phyloP scores from a whole-genome alignment of 2,113 vertebrate genomes.

The Scytalopus superciliaris region DNA sequence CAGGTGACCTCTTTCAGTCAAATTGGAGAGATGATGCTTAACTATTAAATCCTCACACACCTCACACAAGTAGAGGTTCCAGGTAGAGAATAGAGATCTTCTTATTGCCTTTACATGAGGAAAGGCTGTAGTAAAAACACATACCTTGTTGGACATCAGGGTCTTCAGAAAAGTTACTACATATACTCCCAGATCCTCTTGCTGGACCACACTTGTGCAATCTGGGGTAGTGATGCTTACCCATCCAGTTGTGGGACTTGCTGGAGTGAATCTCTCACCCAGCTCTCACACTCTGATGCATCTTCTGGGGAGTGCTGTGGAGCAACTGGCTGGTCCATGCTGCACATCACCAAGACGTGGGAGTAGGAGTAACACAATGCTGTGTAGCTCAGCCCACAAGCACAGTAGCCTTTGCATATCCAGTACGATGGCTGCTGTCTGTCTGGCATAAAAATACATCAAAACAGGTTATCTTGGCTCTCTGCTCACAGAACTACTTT shows the following conservation, averaged over 20 bases:
- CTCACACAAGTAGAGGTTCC: not conserved
- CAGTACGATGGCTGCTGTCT: not conserved
- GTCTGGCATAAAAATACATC: not conserved
- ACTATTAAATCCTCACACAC: not conserved
- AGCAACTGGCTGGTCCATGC: not conserved
- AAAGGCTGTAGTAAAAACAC: not conserved
- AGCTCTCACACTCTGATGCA: not conserved
- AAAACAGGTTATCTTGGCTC: not conserved
- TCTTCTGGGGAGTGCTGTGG: not conserved
- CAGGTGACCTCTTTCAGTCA: not conserved
- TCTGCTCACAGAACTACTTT: not conserved
- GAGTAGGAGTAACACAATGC: not conserved
- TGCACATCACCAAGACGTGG: accelerated
- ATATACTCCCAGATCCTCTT: not conserved
- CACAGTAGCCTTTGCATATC: not conserved
- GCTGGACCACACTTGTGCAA: not conserved
- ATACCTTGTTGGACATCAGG: not conserved
- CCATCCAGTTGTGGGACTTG: not conserved
- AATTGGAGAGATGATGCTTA: not conserved
- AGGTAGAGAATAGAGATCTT: not conserved
- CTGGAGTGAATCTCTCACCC: not conserved
- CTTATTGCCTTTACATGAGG: not conserved
- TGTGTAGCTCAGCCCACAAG: not conserved
- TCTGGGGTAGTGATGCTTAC: not conserved
- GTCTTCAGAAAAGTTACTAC: not conserved